These are phyloP conservation scores for Endomychus coccineus DNA, from an alignment of 2,888 invertebrate species.

Conservation along the genomic window DNA sequence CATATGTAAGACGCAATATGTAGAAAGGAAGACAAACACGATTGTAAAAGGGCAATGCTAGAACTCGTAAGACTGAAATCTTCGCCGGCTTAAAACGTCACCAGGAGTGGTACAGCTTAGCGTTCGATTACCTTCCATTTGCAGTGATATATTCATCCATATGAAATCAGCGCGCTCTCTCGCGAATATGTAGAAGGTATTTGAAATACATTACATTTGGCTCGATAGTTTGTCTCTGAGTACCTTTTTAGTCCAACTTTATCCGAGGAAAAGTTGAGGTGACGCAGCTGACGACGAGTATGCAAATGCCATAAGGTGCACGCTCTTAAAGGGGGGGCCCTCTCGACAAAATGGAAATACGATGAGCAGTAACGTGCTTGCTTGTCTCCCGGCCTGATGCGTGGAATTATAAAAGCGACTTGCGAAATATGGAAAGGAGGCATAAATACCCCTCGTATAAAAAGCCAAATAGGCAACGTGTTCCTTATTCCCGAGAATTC, in stretches of 20 bases:
- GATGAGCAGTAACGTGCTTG: constrained; percentile 30
- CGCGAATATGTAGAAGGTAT: constrained; percentile 40
- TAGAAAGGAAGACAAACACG: no score
- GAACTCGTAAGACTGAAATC: constrained; percentile 7
- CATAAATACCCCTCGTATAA: constrained; percentile 38
- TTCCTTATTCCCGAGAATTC: no score
- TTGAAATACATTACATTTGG: constrained; percentile 43
- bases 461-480: constrained; percentile 15
- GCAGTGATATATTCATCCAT: constrained; percentile 37
- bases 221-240: constrained; percentile 42
- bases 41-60: constrained; percentile 2
- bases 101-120: no score
- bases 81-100: no score
- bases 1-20: no score
- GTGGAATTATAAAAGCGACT: constrained; percentile 47
- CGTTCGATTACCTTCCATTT: no score
- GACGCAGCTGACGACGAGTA: constrained; percentile 49
- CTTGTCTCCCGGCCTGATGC: constrained; percentile 43
- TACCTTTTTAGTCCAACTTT: constrained; percentile 41
- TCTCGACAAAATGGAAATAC: constrained; percentile 41
- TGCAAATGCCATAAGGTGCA: constrained; percentile 43
- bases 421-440: constrained; percentile 47
- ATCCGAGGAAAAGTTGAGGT: constrained; percentile 44
- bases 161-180: constrained; percentile 25
- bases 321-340: constrained; percentile 23